Evolutionary conservation across 2,797 vertebrate species (phyloP).

Genomic region (Amblyopsis hoosieri): DNA sequence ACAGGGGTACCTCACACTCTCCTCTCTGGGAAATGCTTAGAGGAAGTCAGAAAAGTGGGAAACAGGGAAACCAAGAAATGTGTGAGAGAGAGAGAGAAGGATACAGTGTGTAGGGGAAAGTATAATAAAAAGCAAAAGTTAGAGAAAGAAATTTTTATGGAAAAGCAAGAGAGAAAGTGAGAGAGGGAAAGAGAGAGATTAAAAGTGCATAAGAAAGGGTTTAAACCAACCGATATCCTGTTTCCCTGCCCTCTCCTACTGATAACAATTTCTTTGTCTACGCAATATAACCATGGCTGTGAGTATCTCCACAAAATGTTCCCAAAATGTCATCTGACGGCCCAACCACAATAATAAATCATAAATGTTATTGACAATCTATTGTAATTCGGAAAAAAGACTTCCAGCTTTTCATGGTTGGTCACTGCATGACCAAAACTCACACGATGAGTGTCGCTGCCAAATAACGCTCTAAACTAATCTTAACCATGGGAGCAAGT

Average conservation of each 20-base stretch:
- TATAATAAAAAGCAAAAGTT: no score
- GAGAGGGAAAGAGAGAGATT: background rate
- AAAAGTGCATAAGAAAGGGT: no score
- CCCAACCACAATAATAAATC: conserved; percentile 24
- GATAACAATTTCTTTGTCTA: conserved; percentile 46
- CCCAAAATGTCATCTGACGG: conserved; percentile 21
- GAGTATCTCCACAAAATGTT: conserved; percentile 26
- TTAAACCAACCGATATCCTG: background rate
- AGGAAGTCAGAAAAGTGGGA: conserved; percentile 67
- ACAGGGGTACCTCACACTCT: conserved; percentile 27
- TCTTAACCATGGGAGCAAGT: conserved; percentile 37
- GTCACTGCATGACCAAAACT: conserved; percentile 45
- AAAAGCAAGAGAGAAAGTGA: background rate
- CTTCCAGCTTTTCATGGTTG: conserved; percentile 28
- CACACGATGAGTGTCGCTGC: conserved; percentile 17
- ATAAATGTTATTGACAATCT: conserved; percentile 51
- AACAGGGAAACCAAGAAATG: conserved; percentile 73
- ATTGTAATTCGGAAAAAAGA: conserved; percentile 57
- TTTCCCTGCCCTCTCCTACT: conserved; percentile 12
- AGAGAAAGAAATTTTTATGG: background rate
- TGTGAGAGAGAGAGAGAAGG: conserved; percentile 10
- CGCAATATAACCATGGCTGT: conserved; percentile 28
- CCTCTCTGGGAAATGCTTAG: conserved; percentile 67
- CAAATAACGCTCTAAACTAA: conserved; percentile 49
- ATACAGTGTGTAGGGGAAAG: background rate